Percentiles rank a stretch among this genome's conserved stretches.
Evolutionary conservation across 2,888 invertebrate species (phyloP).

Genomic region (Drepanosiphum platanoidis): DNA sequence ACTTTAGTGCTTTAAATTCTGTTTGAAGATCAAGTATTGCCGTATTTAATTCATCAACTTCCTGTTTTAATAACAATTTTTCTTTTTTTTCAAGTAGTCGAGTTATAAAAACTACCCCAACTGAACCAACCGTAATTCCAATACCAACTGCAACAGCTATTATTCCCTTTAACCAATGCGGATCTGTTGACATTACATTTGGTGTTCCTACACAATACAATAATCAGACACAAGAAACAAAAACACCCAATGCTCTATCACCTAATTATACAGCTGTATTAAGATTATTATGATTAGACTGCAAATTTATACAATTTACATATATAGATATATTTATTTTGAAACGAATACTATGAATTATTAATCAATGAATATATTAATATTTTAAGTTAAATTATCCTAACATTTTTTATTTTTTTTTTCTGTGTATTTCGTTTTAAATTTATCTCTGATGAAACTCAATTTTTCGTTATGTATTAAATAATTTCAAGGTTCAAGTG

Average conservation of each 20-base stretch:
- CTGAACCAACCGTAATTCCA: constrained; percentile 65
- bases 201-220: constrained; percentile 59
- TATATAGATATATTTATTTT: constrained; percentile 17
- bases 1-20: constrained; percentile 65
- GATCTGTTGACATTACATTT: constrained; percentile 62
- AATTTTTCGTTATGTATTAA: not conserved
- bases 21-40: constrained; percentile 65
- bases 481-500: too few relatives aligned
- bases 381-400: constrained; percentile 1
- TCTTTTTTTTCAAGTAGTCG: constrained; percentile 65
- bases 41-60: constrained; percentile 64
- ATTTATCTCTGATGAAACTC: not conserved
- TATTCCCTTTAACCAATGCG: constrained; percentile 63
- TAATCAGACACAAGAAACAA: constrained; percentile 45
- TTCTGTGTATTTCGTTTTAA: not conserved
- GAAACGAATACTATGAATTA: constrained; percentile 22
- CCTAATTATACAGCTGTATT: not conserved
- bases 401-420: not conserved
- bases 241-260: constrained; percentile 20
- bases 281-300: not conserved
- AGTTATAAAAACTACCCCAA: constrained; percentile 65
- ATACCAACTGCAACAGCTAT: constrained; percentile 65
- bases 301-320: constrained; percentile 24
- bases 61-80: constrained; percentile 64
- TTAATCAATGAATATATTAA: constrained; percentile 34